Base-by-base conservation (phyloP, 2,888 invertebrate genomes). In the Drepana falcataria region DNA sequence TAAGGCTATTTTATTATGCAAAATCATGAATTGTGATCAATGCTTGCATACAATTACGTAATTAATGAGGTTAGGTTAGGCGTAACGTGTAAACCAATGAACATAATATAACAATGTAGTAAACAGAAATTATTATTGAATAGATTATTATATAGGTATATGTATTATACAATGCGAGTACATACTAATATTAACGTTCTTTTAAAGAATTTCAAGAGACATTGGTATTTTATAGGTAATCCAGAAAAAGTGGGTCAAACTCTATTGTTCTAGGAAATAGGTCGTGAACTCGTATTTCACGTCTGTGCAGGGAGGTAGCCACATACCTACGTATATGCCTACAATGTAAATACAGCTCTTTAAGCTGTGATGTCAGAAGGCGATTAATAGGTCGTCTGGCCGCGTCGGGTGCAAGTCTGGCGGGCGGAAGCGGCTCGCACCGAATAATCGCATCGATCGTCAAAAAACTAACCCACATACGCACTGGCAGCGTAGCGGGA, bases 381-480 rank as follows among this genome's bases (percentile, higher is more conserved):
- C 81, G 79, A 83, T 81, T 84, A 87, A 82, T 82, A 82, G 85
- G 83, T 84, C 84, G 81, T 81, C 81, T 79, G 76, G 69, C 69
- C 63, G 59, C 69, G 78, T 76, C 71, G 73, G 74, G 80, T 86
- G 87, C 88, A 87, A 66, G 75, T 75, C 75, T 76, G 70, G 69
- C 74, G 66, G 66, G 75, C 83, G 85, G 87, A 88, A 84, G 79
- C 73, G 77, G 73, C 83, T 84, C 82, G 81, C 83, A 86, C 77
- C 83, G 74, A 85, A 86, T 87, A 87, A 87, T 87, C 83, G 80
- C 87, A 90, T 90, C 89, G 90, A 90, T 90, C 90, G 90, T 87
- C 89, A 87, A 90, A 90, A 90, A 90, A 90, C 88, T 89, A 89
- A 89, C 89, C 90, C 89, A 90, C 87, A 90, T 90, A 90, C 90